A percentile compares a stretch with the other conserved stretches of the same genome.
Conservation (phyloP, 2,888 invertebrate species). For the Eilema depressum region DNA sequence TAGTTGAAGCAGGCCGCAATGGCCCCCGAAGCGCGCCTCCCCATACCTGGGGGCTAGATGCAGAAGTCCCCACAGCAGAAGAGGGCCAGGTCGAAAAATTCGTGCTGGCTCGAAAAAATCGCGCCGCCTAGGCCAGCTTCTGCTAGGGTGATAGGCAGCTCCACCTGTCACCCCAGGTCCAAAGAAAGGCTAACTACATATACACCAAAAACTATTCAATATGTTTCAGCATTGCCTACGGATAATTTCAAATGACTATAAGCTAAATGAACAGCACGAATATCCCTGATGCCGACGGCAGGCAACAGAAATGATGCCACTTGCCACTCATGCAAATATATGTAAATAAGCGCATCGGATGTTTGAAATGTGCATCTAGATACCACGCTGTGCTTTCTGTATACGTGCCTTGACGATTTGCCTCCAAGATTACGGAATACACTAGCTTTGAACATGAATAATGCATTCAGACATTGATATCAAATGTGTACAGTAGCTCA, state of each 20-base stretch:
- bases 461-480: slow-evolving; percentile 1
- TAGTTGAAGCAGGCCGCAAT: too few relatives aligned
- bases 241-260: slow-evolving; percentile 13
- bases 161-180: too few relatives aligned
- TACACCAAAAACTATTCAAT: too few relatives aligned
- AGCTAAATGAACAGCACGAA: slow-evolving; percentile 15
- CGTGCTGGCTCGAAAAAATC: too few relatives aligned
- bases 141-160: too few relatives aligned
- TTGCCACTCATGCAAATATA: slow-evolving; percentile 54
- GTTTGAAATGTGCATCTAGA: slow-evolving; percentile 24
- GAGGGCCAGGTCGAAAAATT: too few relatives aligned
- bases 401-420: slow-evolving; percentile 29
- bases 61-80: too few relatives aligned
- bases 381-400: slow-evolving; percentile 38
- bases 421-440: slow-evolving; percentile 28
- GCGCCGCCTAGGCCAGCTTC: too few relatives aligned
- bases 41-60: too few relatives aligned
- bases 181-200: too few relatives aligned
- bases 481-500: not conserved
- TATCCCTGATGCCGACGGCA: slow-evolving; percentile 14
- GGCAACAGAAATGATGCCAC: slow-evolving; percentile 34
- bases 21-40: too few relatives aligned
- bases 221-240: not conserved
- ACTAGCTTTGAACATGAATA: slow-evolving; percentile 13
- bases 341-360: slow-evolving; percentile 47